Base-by-base conservation (phyloP, 53 echinoderm and acorn worm genomes). In the Antedon mediterranea region DNA sequence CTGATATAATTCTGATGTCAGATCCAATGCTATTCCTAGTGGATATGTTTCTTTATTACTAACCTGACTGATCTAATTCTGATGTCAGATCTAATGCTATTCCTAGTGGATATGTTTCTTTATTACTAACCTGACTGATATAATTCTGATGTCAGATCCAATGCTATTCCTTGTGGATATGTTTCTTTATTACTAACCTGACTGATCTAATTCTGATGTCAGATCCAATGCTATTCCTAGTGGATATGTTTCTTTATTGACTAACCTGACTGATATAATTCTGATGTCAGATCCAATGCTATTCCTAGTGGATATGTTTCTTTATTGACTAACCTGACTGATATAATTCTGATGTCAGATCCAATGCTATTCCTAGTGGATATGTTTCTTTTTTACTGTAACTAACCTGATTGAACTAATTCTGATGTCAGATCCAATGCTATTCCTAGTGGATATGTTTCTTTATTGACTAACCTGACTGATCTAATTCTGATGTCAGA, bases 301-400 rank as follows among this genome's bases (percentile, higher is more conserved):
- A 90, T 82, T 8, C 98, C 98, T 84, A 98, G 41, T 0, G 98
- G 98, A 71, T 81, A 88, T 11, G 98, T 93, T n/a, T n/a, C n/a
- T n/a, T n/a, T n/a, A n/a, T 34, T 77, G n/a, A n/a, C n/a, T n/a
- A n/a, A n/a, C n/a, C n/a, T n/a, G n/a, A n/a, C n/a, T n/a, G n/a
- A n/a, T n/a, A 42, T 28, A 82, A 32, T 34, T 87, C 71, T 0
- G 84, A 84, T 6, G 92, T 85, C 71, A 87, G 81, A 73, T 92
- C 92, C 71, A 92, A 34, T 5, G 86, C 88, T 42, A 90, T 81
- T 5, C 97, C 97, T 82, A 97, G 37, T 0, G 97, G 97, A 73
- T 80, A 88, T 13, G 97, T 92, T 13, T 93, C 93, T 0, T 97
- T 88, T 43, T 34, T 77, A n/a, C n/a, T n/a, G n/a, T n/a, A n/a